phyloP scores from a whole-genome alignment of 2,888 invertebrate genomes.

The Plebejus melissa region DNA sequence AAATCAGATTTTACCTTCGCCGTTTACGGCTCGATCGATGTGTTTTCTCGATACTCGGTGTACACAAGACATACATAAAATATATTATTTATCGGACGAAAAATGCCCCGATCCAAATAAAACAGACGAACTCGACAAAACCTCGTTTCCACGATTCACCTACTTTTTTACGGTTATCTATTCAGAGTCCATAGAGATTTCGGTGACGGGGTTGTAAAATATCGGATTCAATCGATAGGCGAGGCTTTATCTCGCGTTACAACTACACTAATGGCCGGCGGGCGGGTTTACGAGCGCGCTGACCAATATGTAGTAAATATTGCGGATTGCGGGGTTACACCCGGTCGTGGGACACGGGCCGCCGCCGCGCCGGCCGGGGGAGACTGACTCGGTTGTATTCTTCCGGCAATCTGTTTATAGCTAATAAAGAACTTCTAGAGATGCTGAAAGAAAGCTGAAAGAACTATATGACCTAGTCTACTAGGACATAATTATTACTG shows the following conservation, averaged over 20 bases:
- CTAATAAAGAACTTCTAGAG: not conserved
- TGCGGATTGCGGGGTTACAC: not conserved
- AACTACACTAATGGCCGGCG: conserved; percentile 13
- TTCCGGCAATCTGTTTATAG: not conserved
- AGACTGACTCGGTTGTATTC: not conserved
- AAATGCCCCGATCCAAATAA: not conserved
- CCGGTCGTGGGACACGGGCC: not conserved
- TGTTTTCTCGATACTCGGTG: not conserved
- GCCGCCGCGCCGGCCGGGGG: not conserved
- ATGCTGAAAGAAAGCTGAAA: not conserved
- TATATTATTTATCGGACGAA: conserved; percentile 2
- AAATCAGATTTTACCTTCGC: not conserved
- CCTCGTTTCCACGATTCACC: conserved; percentile 7
- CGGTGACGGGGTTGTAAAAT: conserved; percentile 22
- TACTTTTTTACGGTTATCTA: conserved; percentile 18
- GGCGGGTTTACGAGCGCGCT: conserved; percentile 12
- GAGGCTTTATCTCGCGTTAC: conserved; percentile 14
- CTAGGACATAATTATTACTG: not conserved
- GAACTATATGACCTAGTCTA: not conserved
- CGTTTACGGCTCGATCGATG: not conserved
- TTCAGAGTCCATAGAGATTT: conserved; percentile 12
- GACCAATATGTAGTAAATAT: conserved; percentile 26
- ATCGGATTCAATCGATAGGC: conserved; percentile 22
- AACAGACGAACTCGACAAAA: conserved; percentile 3
- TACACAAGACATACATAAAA: conserved; percentile 4